Conservation (phyloP, 2,888 invertebrate species). For the Synanthedon andrenaeformis region DNA sequence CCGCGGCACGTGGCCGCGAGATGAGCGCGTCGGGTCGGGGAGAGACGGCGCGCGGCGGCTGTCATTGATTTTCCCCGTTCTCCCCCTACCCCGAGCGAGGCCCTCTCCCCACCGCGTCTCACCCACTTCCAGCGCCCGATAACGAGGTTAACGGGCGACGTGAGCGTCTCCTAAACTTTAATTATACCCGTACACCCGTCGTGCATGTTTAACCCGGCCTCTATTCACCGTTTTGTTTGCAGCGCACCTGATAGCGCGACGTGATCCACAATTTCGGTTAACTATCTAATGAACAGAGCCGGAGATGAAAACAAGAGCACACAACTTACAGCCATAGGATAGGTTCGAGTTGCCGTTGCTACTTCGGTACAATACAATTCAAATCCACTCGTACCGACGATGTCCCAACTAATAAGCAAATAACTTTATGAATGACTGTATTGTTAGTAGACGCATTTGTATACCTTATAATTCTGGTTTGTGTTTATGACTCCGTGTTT, state of each 20-base stretch:
- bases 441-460: background rate
- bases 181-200: constrained; percentile 68
- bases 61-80: constrained; percentile 67
- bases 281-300: constrained; percentile 47
- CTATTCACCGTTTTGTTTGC: constrained; percentile 64
- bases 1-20: constrained; percentile 67
- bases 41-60: constrained; percentile 68
- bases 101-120: constrained; percentile 62
- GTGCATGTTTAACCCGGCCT: constrained; percentile 68
- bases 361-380: constrained; percentile 26
- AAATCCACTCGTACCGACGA: constrained; percentile 27
- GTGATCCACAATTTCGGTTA: constrained; percentile 49
- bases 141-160: constrained; percentile 72
- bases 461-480: no score
- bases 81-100: constrained; percentile 42
- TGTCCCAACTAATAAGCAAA: constrained; percentile 29
- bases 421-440: constrained; percentile 8
- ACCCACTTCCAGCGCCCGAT: constrained; percentile 71
- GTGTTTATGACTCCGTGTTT: no score
- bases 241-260: constrained; percentile 59
- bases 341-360: constrained; percentile 19
- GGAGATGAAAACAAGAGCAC: constrained; percentile 36
- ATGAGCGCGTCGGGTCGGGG: constrained; percentile 65
- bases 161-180: constrained; percentile 71
- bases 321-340: constrained; percentile 21